Evolutionary conservation across 2,888 invertebrate species (phyloP), one percentile per base, ranked within the genome.

Genomic region (Eucera pruinosa): DNA sequence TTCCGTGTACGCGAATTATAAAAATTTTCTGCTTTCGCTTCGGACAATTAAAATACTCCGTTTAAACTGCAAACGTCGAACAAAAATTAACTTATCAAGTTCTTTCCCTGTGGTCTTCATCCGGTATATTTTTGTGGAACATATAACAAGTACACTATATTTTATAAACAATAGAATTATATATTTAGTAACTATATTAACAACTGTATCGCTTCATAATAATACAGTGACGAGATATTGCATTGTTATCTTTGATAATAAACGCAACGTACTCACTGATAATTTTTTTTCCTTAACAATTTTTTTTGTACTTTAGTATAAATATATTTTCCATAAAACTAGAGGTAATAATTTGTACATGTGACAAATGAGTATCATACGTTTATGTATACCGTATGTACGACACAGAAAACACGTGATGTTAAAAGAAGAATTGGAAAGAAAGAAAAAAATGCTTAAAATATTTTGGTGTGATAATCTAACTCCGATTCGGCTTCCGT

Each of bases 401-500:
- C 11, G 18, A 57, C 20, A 65, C 25, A 52, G 23, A 45, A 60
- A 23, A 48, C 41, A 15, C 9, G 30, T 64, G 41, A 36, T 50
- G 45, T 61, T 62, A 60, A 57, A 72, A 60, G 66, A 58, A 67
- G 6, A 68, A 43, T 43, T 58, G 25, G 15, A 41, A 47, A 47
- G 30, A 64, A 50, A 52, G 15, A 41, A 47, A 47, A 33, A 64
- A 50, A 52, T 79, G 54, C n/a, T 89, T 78, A 91, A 84, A 91
- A 91, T 41, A 90, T 84, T 79, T 91, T 90, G 48, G 89, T 77
- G 77, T 85, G 89, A 69, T 91, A 93, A 60, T 93, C 93, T 62
- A 92, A 79, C 80, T 96, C 96, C 0, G 96, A 96, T 90, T 96
- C 97, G 76, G 96, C 93, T 92, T 97, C 97, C 87, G 96, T 96